A percentile compares a stretch with the other conserved stretches of the same genome.
phyloP scores from a whole-genome alignment of 2,113 vertebrate genomes.

The Austrofundulus limnaeus region DNA sequence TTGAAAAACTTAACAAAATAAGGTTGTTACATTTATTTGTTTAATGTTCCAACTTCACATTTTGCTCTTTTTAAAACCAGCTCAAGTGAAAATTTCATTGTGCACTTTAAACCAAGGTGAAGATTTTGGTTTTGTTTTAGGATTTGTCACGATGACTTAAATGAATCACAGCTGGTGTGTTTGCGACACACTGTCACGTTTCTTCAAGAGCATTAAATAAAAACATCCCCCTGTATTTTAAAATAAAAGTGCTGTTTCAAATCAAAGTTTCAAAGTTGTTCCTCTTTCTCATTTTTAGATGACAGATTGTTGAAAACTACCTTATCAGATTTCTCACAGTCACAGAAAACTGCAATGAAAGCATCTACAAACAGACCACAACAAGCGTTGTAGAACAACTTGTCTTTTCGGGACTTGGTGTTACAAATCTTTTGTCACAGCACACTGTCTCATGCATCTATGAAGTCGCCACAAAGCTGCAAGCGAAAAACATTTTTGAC shows the following conservation, averaged over 20 bases:
- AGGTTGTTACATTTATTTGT: no score
- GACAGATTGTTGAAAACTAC: slow-evolving; percentile 4
- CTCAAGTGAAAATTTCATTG: no score
- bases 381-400: slow-evolving; percentile 1
- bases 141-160: no score
- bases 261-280: not conserved
- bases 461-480: not conserved
- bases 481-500: not conserved
- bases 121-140: no score
- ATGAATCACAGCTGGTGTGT: no score
- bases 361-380: slow-evolving; percentile 24
- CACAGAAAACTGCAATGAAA: slow-evolving; percentile 17
- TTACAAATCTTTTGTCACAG: slow-evolving; percentile 1
- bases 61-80: no score
- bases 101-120: no score
- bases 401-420: not conserved
- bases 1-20: not conserved
- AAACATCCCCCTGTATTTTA: no score
- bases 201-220: no score
- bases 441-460: not conserved
- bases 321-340: slow-evolving; percentile 26
- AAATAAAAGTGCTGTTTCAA: not conserved
- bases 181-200: no score
- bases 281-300: not conserved
- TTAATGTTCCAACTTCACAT: no score